Base-by-base conservation (phyloP, 2,797 vertebrate species). In the Sparidentex hasta region DNA sequence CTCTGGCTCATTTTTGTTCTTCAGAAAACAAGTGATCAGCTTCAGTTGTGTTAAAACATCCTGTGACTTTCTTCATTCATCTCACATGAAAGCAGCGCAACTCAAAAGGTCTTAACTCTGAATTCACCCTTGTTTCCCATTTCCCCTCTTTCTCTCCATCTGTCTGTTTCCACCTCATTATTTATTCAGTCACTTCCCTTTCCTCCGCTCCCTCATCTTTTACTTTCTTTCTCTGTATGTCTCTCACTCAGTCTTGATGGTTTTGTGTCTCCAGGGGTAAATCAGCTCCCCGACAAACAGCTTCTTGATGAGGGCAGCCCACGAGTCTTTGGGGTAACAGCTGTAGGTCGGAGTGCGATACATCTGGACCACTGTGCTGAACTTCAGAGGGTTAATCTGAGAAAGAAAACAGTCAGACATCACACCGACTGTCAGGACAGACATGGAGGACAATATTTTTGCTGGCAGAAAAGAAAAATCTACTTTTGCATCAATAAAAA, bases 261-360 rank as follows among this genome's bases (percentile, higher is more conserved):
- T 95, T 92, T 97, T 97, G 88, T 96, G 97, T 76, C 94, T 98
- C 98, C 98, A 99, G 65, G 98, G 98, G 84, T 98, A 99, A 88
- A 99, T 95, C 48, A 99, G 95, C 90, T 99, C 97, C 54, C 98
- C 98, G 0, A 98, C 93, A 86, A 99, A 98, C 69, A 99, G 96
- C 76, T 98, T 99, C 92, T 96, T 96, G 90, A 96, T 95, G 87
- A 99, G 93, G 0, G 96, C 95, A 0, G 77, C 80, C 98, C 98
- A 99, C 11, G 98, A 98, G 90, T 98, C 97, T 88, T 90, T 96
- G 41, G 98, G 98, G 89, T 96, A 97, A 79, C 97, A 97, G 93
- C 96, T 97, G 89, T 96, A 97, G 18, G 96, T 97, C 20, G 96
- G 96, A 14, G 96, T 96, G 58, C 96, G 96, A 92, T 99, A 99